Base-by-base conservation (phyloP, 2,797 vertebrate genomes). In the Lateolabrax maculatus region DNA sequence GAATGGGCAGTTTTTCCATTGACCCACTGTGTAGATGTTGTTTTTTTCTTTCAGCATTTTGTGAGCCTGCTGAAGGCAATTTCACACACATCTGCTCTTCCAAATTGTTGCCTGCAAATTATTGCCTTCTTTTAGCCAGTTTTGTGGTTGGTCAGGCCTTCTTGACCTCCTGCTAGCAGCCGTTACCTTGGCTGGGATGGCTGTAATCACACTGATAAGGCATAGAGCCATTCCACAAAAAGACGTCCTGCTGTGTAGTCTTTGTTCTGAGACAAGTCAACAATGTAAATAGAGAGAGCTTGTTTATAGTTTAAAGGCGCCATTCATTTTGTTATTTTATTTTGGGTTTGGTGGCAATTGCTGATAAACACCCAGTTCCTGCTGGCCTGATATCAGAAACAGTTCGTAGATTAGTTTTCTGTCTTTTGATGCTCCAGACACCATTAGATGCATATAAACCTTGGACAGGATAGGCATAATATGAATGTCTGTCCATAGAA, bases 151-250 rank as follows among this genome's bases (percentile, higher is more conserved):
- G 37, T 41, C 60, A 19, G 82, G 83, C 85, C 67, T 60, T 67
- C 31, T 55, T 83, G 83, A 74, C 86, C 84, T 79, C 81, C 86
- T 66, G 53, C 77, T 27, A 53, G 58, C 70, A 62, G 58, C 56
- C 57, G 11, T 79, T 83, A 83, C 73, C 71, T 71, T 85, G 74
- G 39, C 84, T 77, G 29, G 16, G 41, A 68, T 53, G 58, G 19
- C 79, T 87, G 71, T 85, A 86, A 81, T 89, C 77, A 75, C 64
- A 79, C 8, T 80, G 83, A 85, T 90, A 76, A 80, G 65, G 15
- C 57, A 19, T 10, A 21, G 48, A 75, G 87, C 58, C 70, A 11
- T 75, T 83, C 43, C 31, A 13, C 25, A 11, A n/a, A 60, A 77
- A 73, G 75, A 71, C 2, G 3, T 57, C 79, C 68, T 41, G 18